phyloP scores from a whole-genome alignment of 2,113 vertebrate genomes.

The Isichthys henryi region DNA sequence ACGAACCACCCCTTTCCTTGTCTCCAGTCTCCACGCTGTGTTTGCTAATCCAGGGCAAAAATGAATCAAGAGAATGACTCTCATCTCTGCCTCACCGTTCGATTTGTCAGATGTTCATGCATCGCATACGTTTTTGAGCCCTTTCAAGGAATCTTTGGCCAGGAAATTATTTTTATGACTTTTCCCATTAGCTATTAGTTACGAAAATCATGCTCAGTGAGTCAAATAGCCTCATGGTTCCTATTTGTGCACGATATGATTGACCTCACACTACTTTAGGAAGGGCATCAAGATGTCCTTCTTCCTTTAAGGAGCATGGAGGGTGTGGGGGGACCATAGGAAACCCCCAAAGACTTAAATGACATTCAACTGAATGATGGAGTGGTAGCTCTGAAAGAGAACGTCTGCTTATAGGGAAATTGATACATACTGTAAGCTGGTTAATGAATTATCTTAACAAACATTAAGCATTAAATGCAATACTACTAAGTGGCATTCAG shows the following conservation, averaged over 20 bases:
- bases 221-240: background rate
- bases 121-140: background rate
- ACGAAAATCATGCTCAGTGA: background rate
- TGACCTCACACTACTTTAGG: background rate
- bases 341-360: background rate
- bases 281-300: background rate
- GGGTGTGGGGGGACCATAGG: background rate
- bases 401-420: background rate
- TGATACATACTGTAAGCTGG: background rate
- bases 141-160: background rate
- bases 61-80: background rate
- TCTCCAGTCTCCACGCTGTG: background rate
- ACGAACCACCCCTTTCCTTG: background rate
- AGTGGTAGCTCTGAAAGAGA: background rate
- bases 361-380: background rate
- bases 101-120: background rate
- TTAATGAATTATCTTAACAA: background rate
- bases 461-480: background rate
- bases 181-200: background rate
- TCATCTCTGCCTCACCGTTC: background rate
- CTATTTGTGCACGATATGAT: background rate
- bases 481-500: background rate
- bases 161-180: background rate
- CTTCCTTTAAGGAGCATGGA: background rate
- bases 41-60: background rate